phyloP scores from a whole-genome alignment of 2,113 vertebrate genomes.

The Toxotes jaculatrix region DNA sequence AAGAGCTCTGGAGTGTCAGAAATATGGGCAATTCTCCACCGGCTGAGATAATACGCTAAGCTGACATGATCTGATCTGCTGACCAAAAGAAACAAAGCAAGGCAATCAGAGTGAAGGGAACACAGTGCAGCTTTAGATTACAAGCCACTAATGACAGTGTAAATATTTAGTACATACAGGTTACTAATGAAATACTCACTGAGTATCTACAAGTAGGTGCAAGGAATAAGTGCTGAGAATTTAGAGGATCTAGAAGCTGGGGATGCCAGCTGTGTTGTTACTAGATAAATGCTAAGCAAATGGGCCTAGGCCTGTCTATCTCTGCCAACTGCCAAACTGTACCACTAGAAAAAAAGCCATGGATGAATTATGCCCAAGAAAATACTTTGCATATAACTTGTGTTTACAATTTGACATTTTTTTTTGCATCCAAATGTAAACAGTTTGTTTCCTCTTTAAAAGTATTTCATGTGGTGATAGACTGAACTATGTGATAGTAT shows the following conservation, averaged over 20 bases:
- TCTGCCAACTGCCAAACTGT: too few species aligned
- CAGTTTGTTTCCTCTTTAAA: too few species aligned
- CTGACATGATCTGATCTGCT: constrained; percentile 2
- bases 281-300: too few species aligned
- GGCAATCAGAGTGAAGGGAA: background rate
- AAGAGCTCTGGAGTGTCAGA: constrained; percentile 22
- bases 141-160: background rate
- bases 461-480: background rate
- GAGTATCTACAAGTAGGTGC: too few species aligned
- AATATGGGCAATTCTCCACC: background rate
- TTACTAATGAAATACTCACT: background rate
- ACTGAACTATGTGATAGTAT: background rate
- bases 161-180: background rate
- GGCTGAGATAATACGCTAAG: background rate
- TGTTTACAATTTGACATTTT: too few species aligned
- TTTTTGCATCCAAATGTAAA: too few species aligned
- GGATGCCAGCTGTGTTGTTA: too few species aligned
- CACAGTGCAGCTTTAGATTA: background rate
- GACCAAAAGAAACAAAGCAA: constrained; percentile 1
- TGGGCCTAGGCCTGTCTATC: too few species aligned
- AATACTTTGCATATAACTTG: too few species aligned
- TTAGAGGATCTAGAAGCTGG: too few species aligned
- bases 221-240: background rate
- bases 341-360: too few species aligned
- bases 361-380: too few species aligned